phyloP scores from a whole-genome alignment of 2,113 vertebrate genomes.

The Prochilodus magdalenae region DNA sequence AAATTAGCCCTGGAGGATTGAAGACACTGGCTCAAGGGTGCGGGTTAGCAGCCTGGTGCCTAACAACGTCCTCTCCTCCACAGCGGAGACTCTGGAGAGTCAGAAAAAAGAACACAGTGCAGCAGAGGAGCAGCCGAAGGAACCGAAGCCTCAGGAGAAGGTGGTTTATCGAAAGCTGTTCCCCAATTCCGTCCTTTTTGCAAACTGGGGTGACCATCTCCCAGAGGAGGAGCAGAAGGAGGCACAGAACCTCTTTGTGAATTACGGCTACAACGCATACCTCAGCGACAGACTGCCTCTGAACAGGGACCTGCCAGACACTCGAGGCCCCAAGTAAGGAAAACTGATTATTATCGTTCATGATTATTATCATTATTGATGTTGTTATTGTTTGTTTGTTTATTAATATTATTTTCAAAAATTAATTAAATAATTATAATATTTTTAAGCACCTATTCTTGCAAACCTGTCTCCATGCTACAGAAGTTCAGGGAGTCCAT shows the following conservation, averaged over 20 bases:
- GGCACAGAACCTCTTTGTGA: slow-evolving; percentile 64
- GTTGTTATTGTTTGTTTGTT: too few species aligned
- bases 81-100: slow-evolving; percentile 15
- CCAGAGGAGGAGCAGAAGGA: slow-evolving; percentile 72
- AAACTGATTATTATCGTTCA: too few species aligned
- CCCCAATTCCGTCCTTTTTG: slow-evolving; percentile 69
- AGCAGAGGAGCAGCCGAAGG: neutral
- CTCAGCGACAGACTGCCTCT: slow-evolving; percentile 74
- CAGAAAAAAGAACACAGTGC: neutral
- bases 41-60: neutral
- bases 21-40: too few species aligned
- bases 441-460: too few species aligned
- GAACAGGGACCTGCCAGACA: slow-evolving; percentile 73
- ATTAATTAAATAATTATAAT: too few species aligned
- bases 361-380: too few species aligned
- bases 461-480: too few species aligned
- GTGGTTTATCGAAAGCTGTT: slow-evolving; percentile 72
- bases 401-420: too few species aligned
- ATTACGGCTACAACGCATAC: slow-evolving; percentile 76
- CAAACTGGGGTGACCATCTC: slow-evolving; percentile 66
- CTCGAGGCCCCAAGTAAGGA: slow-evolving; percentile 66
- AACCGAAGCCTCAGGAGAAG: slow-evolving; percentile 38
- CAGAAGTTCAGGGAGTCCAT: too few species aligned
- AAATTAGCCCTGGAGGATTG: too few species aligned
- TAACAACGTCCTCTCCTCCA: neutral